A percentile compares a stretch with the other conserved stretches of the same genome.
Evolutionary conservation across 2,888 invertebrate species (phyloP).

Genomic region (Meiosimyza platycephala): DNA sequence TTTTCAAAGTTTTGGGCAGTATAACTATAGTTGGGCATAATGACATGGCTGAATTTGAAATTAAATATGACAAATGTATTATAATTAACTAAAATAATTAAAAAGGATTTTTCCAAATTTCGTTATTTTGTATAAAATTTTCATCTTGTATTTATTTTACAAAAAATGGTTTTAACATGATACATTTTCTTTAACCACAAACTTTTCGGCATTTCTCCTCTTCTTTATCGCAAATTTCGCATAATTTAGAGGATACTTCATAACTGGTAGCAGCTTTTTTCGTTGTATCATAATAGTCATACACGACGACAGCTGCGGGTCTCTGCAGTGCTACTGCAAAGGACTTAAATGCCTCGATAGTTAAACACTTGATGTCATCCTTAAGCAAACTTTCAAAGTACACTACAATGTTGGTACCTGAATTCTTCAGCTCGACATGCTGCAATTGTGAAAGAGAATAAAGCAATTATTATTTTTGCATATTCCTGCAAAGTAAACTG

Average conservation of each 20-base stretch:
- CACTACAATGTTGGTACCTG: slow-evolving; percentile 73
- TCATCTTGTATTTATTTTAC: too few species aligned
- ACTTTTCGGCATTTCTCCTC: slow-evolving; percentile 60
- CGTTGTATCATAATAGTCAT: slow-evolving; percentile 90
- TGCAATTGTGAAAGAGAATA: slow-evolving; percentile 38
- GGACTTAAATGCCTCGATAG: slow-evolving; percentile 84
- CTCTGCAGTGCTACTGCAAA: slow-evolving; percentile 88
- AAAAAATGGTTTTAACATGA: too few species aligned
- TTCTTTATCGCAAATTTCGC: slow-evolving; percentile 82
- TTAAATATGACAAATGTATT: too few species aligned
- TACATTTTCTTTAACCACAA: slow-evolving; percentile 34
- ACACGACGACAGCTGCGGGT: slow-evolving; percentile 85
- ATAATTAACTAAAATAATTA: too few species aligned
- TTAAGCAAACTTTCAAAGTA: slow-evolving; percentile 78
- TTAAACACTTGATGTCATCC: slow-evolving; percentile 78
- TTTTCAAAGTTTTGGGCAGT: too few species aligned
- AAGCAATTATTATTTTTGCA: background rate
- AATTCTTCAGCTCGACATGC: slow-evolving; percentile 77
- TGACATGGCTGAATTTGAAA: too few species aligned
- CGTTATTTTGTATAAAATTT: too few species aligned
- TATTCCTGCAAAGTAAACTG: background rate
- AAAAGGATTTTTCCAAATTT: too few species aligned
- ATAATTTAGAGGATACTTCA: slow-evolving; percentile 68
- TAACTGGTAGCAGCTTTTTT: slow-evolving; percentile 61
- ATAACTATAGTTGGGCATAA: too few species aligned